Percentiles rank a stretch among this genome's conserved stretches.
These are phyloP conservation scores for Penaeus indicus DNA, from an alignment of 1,140 invertebrate species.

Conservation along the genomic window DNA sequence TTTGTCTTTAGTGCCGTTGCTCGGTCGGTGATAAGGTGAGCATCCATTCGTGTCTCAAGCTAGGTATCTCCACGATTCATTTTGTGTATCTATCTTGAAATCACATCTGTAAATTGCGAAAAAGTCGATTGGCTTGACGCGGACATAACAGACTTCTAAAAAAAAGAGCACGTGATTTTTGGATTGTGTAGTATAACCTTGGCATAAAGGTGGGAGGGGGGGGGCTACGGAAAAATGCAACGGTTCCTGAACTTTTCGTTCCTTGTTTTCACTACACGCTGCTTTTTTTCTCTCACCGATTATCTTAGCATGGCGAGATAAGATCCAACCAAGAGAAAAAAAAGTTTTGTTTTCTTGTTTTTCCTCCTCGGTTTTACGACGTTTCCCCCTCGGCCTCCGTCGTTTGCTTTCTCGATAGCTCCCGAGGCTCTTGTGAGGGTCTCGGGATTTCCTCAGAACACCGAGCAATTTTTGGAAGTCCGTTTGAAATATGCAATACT, in stretches of 20 bases:
- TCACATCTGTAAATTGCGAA: conserved; percentile 28
- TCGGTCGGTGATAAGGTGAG: conserved; percentile 18
- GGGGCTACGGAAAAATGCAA: background rate
- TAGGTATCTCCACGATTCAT: conserved; percentile 23
- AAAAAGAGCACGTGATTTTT: background rate
- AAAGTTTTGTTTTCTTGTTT: no score
- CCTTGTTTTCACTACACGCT: background rate
- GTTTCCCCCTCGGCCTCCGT: no score
- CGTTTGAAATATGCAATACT: no score
- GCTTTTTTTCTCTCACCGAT: no score
- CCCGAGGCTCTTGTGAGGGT: no score
- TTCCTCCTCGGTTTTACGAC: no score
- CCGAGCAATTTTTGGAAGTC: no score
- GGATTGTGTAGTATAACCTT: conserved; percentile 1
- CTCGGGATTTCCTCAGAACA: no score
- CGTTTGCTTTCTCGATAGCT: no score
- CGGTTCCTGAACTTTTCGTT: no score
- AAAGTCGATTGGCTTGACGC: conserved; percentile 26
- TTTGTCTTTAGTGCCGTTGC: background rate
- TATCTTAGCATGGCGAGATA: no score
- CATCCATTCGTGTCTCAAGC: conserved; percentile 7
- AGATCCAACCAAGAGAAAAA: no score
- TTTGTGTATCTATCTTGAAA: conserved; percentile 8
- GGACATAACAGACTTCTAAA: conserved; percentile 17
- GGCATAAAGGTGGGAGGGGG: background rate